phyloP scores from a whole-genome alignment of 2,888 invertebrate species.

The Fragum whitleyi region DNA sequence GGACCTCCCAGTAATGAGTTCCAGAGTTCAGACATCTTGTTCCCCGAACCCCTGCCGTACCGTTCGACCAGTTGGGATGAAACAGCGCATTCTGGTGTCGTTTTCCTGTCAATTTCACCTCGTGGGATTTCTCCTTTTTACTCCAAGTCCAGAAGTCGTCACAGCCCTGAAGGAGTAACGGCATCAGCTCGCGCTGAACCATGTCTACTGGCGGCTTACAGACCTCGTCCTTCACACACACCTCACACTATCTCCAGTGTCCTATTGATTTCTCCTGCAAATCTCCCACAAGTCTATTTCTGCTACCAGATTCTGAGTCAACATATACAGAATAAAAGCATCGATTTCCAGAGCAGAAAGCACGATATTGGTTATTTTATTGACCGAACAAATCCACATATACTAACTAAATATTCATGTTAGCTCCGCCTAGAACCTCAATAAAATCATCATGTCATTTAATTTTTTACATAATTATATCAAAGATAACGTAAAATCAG shows the following conservation, averaged over 20 bases:
- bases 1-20: constrained; percentile 89
- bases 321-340: constrained; percentile 10
- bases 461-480: too few species aligned
- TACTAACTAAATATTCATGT: constrained; percentile 20
- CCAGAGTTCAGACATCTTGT: constrained; percentile 88
- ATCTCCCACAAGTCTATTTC: constrained; percentile 5
- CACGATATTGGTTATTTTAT: constrained; percentile 11
- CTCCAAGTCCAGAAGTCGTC: constrained; percentile 91
- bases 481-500: too few species aligned
- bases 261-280: constrained; percentile 24
- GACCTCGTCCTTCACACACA: constrained; percentile 13
- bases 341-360: constrained; percentile 8
- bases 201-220: constrained; percentile 30
- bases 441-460: too few species aligned
- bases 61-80: constrained; percentile 92
- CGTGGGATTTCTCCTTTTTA: constrained; percentile 87
- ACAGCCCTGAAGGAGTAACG: constrained; percentile 86
- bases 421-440: not conserved
- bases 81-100: constrained; percentile 88
- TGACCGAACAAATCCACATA: constrained; percentile 37
- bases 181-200: constrained; percentile 61
- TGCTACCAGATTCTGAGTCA: constrained; percentile 24
- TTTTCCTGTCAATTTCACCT: constrained; percentile 87
- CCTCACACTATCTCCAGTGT: not conserved
- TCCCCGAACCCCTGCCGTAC: constrained; percentile 90